Base-by-base conservation (phyloP, 2,888 invertebrate genomes). In the Pediacus dermestoides region DNA sequence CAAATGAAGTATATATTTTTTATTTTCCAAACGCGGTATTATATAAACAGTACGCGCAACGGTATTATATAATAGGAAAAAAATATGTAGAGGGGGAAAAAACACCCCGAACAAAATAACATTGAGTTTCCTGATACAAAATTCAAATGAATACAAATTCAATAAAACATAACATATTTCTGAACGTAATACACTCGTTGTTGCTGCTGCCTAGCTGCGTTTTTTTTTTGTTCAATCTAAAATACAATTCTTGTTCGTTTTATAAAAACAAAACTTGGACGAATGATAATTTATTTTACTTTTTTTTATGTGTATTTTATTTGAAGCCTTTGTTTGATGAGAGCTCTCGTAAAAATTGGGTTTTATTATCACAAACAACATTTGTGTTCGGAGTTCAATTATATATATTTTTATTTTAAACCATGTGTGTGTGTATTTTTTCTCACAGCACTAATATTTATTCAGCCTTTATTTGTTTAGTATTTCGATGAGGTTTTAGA, bases 361-460 rank as follows among this genome's bases (percentile, higher is more conserved):
- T 64, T 67, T 67, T 67, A 68, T 68, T 67, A 67, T 67, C 61
- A 66, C 65, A 65, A 67, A 66, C 65, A 68, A 67, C 64, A 66
- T 67, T 65, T 64, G 64, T 60, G 61, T 64, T 60, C 63, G 57
- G 57, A 59, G 60, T 64, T 64, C 64, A 65, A 66, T 66, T 66
- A 66, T 63, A 66, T 61, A 63, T 64, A 64, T 65, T 62, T 64
- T 63, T 61, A 57, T 63, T 63, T 59, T 59, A 57, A 60, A 64
- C 57, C 54, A 45, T 57, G 53, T 54, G 57, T 57, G 53, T 54
- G 57, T 54, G 57, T 60, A 52, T 61, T 59, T 58, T 60, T 64
- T 59, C 60, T 60, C 56, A 54, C 54, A 54, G 53, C 45, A 57
- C 58, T 52, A 61, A 60, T 63, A 60, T 64, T 64, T 64, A 53